Evolutionary conservation across 1,140 invertebrate species (phyloP).

Genomic region (Rhopalosiphum padi): DNA sequence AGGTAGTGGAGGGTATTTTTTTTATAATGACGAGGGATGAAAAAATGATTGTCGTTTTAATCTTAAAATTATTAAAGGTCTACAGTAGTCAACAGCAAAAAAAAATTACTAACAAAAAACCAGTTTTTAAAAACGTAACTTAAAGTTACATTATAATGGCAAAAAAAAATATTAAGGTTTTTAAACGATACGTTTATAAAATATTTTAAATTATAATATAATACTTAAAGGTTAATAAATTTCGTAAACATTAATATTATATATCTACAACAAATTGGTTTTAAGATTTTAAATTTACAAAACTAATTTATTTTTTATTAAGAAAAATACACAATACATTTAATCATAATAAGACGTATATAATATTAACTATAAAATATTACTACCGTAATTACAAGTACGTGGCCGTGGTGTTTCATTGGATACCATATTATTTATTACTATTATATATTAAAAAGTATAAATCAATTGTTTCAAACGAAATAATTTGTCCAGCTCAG

Average conservation of each 20-base stretch:
- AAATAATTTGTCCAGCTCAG: not conserved
- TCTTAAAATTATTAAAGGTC: not conserved
- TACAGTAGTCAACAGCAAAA: not conserved
- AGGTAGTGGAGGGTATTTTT: not conserved
- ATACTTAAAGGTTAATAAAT: not conserved
- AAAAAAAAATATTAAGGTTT: not conserved
- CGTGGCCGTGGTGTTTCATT: not conserved
- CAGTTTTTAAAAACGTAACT: not conserved
- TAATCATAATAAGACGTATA: not conserved
- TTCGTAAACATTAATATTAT: not conserved
- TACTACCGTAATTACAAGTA: not conserved
- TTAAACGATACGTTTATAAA: not conserved
- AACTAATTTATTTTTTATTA: not conserved
- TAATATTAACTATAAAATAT: not conserved
- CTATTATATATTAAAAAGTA: not conserved
- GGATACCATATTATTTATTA: not conserved
- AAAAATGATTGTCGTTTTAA: constrained; percentile 37
- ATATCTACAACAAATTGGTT: not conserved
- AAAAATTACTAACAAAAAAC: not conserved
- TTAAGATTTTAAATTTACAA: not conserved
- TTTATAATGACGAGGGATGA: not conserved
- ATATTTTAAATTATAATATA: not conserved
- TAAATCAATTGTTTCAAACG: not conserved
- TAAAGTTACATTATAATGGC: not conserved
- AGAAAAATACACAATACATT: not conserved